Evolutionary conservation across 2,797 vertebrate genomes (phyloP).

Genomic region (Gambelia wislizenii): DNA sequence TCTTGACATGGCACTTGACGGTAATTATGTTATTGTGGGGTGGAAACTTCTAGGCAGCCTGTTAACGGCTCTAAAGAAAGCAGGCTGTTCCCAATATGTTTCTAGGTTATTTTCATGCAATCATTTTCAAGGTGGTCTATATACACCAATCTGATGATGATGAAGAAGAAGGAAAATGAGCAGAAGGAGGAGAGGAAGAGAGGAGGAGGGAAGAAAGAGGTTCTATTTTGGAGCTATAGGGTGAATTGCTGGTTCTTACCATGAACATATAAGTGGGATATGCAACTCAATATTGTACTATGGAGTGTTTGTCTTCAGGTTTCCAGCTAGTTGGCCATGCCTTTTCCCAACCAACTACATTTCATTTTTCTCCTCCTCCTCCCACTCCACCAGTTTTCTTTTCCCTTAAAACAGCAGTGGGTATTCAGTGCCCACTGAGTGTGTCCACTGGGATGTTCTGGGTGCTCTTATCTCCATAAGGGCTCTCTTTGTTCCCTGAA

Average conservation of each 20-base stretch:
- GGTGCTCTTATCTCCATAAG: no score
- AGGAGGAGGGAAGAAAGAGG: neutral
- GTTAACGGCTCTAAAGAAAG: conserved; percentile 26
- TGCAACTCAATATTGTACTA: neutral
- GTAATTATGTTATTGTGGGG: conserved; percentile 16
- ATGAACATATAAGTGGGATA: neutral
- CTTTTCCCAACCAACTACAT: neutral
- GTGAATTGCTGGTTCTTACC: neutral
- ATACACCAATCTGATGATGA: neutral
- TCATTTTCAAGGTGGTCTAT: neutral
- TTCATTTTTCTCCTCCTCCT: neutral
- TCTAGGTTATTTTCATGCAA: conserved; percentile 7
- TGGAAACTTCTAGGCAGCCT: neutral
- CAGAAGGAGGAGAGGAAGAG: neutral
- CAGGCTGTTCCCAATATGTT: neutral
- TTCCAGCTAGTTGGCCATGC: neutral
- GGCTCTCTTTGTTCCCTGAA: no score
- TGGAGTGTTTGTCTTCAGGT: neutral
- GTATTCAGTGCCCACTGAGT: neutral
- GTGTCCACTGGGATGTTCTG: no score
- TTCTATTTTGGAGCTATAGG: neutral
- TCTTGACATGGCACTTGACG: conserved; percentile 26
- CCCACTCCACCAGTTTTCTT: no score
- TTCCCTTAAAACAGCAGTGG: no score
- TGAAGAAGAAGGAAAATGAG: neutral